These are phyloP conservation scores for Folsomia candida DNA, from an alignment of 2,888 invertebrate genomes.

Conservation along the genomic window DNA sequence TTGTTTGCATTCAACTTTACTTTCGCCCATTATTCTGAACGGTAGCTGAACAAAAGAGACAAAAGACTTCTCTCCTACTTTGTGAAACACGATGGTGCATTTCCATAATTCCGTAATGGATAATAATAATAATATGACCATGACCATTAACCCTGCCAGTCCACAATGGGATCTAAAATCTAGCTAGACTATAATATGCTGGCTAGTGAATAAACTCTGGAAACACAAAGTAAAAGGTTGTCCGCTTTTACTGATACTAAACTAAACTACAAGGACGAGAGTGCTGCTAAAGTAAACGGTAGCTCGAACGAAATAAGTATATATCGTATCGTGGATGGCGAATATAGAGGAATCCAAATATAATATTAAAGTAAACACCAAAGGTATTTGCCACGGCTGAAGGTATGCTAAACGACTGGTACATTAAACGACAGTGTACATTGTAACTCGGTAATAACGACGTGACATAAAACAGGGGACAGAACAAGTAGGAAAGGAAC, in stretches of 20 bases:
- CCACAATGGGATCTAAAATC: background rate
- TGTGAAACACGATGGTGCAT: conserved; percentile 11
- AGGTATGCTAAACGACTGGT: background rate
- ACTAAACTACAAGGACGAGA: background rate
- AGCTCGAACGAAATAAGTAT: too few relatives aligned
- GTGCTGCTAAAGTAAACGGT: too few relatives aligned
- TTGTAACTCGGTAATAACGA: conserved; percentile 1
- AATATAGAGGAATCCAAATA: too few relatives aligned
- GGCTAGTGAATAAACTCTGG: background rate
- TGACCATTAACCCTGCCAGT: background rate
- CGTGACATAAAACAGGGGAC: conserved; percentile 5
- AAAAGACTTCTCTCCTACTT: background rate
- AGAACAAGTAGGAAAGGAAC: background rate
- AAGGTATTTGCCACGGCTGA: background rate
- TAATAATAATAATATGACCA: conserved; percentile 3
- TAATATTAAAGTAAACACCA: background rate
- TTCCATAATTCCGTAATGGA: background rate
- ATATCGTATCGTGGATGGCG: too few relatives aligned
- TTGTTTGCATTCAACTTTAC: background rate
- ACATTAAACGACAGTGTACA: background rate
- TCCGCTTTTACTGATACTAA: background rate
- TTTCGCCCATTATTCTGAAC: background rate
- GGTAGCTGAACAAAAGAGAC: background rate
- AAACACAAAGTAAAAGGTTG: background rate
- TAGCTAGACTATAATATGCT: background rate